These are phyloP conservation scores for Riptortus pedestris DNA, from an alignment of 1,140 invertebrate genomes.

Conservation along the genomic window DNA sequence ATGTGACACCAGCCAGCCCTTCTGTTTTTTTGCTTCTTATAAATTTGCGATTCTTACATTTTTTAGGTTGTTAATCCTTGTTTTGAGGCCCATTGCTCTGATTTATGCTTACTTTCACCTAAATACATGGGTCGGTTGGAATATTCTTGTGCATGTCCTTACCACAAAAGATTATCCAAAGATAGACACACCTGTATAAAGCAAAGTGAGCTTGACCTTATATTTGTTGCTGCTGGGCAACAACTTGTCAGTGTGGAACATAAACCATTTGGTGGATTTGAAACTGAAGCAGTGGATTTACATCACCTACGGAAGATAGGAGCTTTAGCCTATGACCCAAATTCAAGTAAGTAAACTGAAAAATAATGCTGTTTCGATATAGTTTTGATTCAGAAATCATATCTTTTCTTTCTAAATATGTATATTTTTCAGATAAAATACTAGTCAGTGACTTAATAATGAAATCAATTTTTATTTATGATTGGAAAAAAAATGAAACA, in stretches of 20 bases:
- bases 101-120: constrained; percentile 67
- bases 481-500: constrained; percentile 37
- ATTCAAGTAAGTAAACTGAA: constrained; percentile 33
- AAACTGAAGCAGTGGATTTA: no score
- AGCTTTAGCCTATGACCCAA: constrained; percentile 35
- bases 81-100: constrained; percentile 50
- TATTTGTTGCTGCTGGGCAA: constrained; percentile 34
- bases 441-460: constrained; percentile 32
- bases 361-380: no score
- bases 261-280: constrained; percentile 36
- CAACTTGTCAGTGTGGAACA: constrained; percentile 37
- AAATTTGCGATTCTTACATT: no score
- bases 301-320: constrained; percentile 19
- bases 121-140: constrained; percentile 33
- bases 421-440: constrained; percentile 26
- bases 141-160: constrained; percentile 67
- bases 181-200: constrained; percentile 43
- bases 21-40: no score
- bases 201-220: not conserved
- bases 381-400: not conserved
- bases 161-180: constrained; percentile 47
- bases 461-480: constrained; percentile 34
- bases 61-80: constrained; percentile 56
- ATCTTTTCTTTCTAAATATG: no score
- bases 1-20: no score